Conservation (phyloP, 2,113 vertebrate genomes). For the Electrona antarctica region DNA sequence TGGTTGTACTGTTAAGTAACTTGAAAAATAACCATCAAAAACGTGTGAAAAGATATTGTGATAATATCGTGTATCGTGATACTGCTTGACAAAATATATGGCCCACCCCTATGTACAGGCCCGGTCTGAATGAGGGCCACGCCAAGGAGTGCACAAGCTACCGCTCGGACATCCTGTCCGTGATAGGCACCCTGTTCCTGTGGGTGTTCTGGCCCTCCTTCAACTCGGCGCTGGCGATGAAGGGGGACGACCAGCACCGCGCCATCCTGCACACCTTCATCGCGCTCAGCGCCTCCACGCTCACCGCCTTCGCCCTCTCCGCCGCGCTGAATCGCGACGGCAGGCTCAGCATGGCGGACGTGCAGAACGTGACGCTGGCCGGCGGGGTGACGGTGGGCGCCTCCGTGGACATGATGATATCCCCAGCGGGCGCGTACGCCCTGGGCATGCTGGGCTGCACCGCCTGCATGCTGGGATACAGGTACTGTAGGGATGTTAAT, state of each 20-base stretch:
- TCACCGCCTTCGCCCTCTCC: slow-evolving; percentile 82
- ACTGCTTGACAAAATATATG: no score
- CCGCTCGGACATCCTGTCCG: slow-evolving; percentile 79
- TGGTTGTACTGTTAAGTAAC: no score
- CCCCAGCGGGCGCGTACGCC: slow-evolving; percentile 74
- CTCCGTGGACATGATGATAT: slow-evolving; percentile 81
- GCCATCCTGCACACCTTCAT: slow-evolving; percentile 86
- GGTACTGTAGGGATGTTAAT: no score
- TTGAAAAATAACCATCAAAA: no score
- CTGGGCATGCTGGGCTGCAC: slow-evolving; percentile 80
- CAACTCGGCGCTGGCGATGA: slow-evolving; percentile 78
- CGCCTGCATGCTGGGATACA: slow-evolving; percentile 82
- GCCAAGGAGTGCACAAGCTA: slow-evolving; percentile 78
- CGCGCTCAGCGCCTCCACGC: slow-evolving; percentile 77
- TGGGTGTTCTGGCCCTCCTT: slow-evolving; percentile 92
- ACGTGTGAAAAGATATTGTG: no score
- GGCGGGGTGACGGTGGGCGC: slow-evolving; percentile 82
- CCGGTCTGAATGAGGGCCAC: slow-evolving; percentile 47
- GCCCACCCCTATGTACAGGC: slow-evolving; percentile 33
- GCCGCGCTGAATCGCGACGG: slow-evolving; percentile 78
- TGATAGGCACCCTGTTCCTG: slow-evolving; percentile 83
- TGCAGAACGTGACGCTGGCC: slow-evolving; percentile 86
- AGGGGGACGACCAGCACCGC: slow-evolving; percentile 79
- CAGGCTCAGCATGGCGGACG: slow-evolving; percentile 79
- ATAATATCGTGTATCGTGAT: no score